phyloP scores from a whole-genome alignment of 2,113 vertebrate species.

The Stomatorhinus ivindoensis region DNA sequence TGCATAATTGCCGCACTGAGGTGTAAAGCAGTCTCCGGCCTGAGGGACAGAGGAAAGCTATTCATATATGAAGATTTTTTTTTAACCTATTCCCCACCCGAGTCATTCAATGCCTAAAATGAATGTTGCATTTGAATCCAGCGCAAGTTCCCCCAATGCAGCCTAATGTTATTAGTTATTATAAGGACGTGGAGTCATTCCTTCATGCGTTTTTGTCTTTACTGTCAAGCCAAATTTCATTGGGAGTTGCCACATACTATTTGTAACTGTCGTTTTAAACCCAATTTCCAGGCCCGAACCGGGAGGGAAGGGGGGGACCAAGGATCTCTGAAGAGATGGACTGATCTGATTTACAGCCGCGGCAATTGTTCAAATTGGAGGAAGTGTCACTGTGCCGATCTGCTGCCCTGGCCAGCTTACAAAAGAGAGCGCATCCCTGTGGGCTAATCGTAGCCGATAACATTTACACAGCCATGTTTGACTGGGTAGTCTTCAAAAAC shows the following conservation, averaged over 20 bases:
- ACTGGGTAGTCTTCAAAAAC: neutral
- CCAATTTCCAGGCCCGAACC: slow-evolving; percentile 76
- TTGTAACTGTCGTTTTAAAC: slow-evolving; percentile 90
- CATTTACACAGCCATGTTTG: neutral
- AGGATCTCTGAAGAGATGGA: slow-evolving; percentile 69
- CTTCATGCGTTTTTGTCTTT: slow-evolving; percentile 83
- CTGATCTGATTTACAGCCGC: slow-evolving; percentile 56
- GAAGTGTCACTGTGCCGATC: slow-evolving; percentile 29
- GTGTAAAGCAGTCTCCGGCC: slow-evolving; percentile 88
- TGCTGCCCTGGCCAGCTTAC: neutral
- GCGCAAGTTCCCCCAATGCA: slow-evolving; percentile 83
- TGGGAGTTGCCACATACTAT: slow-evolving; percentile 78
- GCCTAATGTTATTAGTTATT: slow-evolving; percentile 99
- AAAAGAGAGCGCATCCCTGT: neutral
- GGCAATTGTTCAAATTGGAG: slow-evolving; percentile 68
- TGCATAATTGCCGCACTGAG: slow-evolving; percentile 91
- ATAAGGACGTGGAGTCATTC: slow-evolving; percentile 88
- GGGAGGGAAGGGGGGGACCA: slow-evolving; percentile 56
- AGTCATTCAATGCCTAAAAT: slow-evolving; percentile 93
- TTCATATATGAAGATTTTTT: slow-evolving; percentile 84
- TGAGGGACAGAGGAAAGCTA: slow-evolving; percentile 88
- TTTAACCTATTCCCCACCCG: slow-evolving; percentile 76
- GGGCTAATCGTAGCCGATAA: neutral
- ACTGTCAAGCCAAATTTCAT: slow-evolving; percentile 84
- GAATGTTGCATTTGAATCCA: slow-evolving; percentile 97